Evolutionary conservation across 2,113 vertebrate species (phyloP), one percentile per base, ranked within the genome.

Genomic region (Lonchura striata): DNA sequence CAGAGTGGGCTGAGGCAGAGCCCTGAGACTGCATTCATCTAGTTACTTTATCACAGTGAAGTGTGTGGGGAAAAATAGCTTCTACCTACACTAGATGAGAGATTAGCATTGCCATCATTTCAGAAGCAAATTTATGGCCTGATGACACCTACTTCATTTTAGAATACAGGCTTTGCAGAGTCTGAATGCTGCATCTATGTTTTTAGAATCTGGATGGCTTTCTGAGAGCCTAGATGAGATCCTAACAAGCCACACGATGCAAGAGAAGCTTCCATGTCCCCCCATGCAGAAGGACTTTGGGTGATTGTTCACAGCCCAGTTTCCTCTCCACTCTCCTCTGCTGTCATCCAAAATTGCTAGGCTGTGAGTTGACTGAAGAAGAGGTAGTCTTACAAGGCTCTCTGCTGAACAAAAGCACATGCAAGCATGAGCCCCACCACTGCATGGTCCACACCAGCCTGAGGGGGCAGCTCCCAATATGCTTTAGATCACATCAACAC

Each of bases 61-160:
- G 23, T 24, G 41, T 64, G 31, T 18, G 49, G 30, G 20, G n/a
- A 15, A 68, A 89, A 93, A 82, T 59, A 95, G 35, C 71, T 94
- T 77, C 86, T 82, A 77, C 86, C 89, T 91, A 91, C 94, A 91
- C 78, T 61, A 87, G 60, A 77, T 76, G 81, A 94, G 61, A 84
- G 74, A 94, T 91, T 84, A 96, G 60, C 86, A 91, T 82, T 76
- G 60, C 66, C 87, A 91, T 92, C 9, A 92, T 92, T 91, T 95
- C 82, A 93, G 75, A 92, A 87, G 66, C 82, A 96, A 91, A 89
- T 94, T 93, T 94, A 92, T 95, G 93, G 91, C 85, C 89, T 54
- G 75, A 74, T 79, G 74, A 89, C 74, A 91, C 75, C 90, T 95
- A 94, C 82, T 94, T 91, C 63, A 70, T 90, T 82, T 92, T 74